These are phyloP conservation scores for Heliconius charithonia DNA, from an alignment of 2,888 invertebrate genomes.

Conservation along the genomic window DNA sequence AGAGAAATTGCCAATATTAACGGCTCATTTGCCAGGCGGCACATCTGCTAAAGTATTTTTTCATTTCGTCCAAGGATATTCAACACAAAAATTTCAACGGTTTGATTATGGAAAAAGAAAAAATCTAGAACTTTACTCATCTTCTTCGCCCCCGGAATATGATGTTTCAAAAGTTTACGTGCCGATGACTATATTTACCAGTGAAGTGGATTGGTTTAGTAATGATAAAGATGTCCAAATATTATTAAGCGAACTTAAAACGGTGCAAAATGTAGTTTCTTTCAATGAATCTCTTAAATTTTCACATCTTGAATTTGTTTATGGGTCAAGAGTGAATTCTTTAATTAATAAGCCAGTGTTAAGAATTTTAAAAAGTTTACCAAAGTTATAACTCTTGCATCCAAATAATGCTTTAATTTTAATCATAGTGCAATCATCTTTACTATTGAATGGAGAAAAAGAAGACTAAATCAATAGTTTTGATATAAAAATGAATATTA, in stretches of 20 bases:
- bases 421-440: neutral
- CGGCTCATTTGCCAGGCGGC: conserved; percentile 72
- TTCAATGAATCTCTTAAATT: conserved; percentile 66
- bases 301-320: conserved; percentile 73
- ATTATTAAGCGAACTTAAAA: conserved; percentile 59
- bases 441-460: neutral
- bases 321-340: conserved; percentile 64
- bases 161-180: conserved; percentile 62
- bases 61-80: conserved; percentile 70
- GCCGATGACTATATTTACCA: conserved; percentile 64
- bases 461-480: neutral
- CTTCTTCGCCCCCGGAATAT: conserved; percentile 61
- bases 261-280: conserved; percentile 56
- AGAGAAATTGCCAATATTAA: conserved; percentile 63
- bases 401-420: neutral
- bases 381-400: conserved; percentile 4
- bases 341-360: conserved; percentile 65
- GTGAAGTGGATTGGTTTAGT: conserved; percentile 73
- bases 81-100: conserved; percentile 65
- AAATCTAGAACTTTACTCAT: conserved; percentile 60
- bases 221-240: conserved; percentile 58
- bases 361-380: conserved; percentile 53
- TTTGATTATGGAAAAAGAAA: conserved; percentile 62
- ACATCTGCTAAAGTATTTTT: conserved; percentile 66
- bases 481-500: neutral